Base-by-base conservation (phyloP, 1,140 invertebrate species). In the Drosophila elegans region DNA sequence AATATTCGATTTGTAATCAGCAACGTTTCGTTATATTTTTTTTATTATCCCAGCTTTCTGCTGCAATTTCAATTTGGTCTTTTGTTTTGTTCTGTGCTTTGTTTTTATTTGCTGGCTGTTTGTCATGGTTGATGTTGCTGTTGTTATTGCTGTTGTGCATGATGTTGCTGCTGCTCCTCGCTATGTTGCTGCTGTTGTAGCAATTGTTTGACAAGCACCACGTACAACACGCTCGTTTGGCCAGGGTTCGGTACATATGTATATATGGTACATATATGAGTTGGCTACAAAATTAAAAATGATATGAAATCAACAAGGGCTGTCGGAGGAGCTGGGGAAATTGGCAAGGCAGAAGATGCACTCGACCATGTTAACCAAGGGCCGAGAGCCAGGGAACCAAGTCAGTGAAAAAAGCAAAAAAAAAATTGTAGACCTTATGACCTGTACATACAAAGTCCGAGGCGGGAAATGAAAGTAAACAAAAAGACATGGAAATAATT, bases 261-360 rank as follows among this genome's bases (percentile, higher is more conserved):
- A n/a, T n/a, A n/a, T n/a, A n/a, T n/a, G n/a, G n/a, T n/a, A n/a
- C n/a, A 46, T 9, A 51, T 41, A 44, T 41, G 48, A 34, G 48
- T 41, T 46, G 46, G 75, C 53, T 69, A 21, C 59, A 68, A 80
- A 78, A 78, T 78, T 80, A 74, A 80, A 80, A 80, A 80, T 79
- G 55, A 80, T 79, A 80, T 71, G 75, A 64, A 74, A 80, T 68
- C 69, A 80, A 80, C 69, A 60, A 45, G 29, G 34, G 54, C 13
- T 32, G 42, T 16, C 25, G 27, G 4, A 25, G 29, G 12, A 48
- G 48, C 48, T 34, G 48, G 16, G 25, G 60, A 52, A 60, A 46
- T 59, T 36, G 44, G 29, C 44, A 39, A 36, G n/a, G 46, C 44
- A 42, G 56, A 62, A 77, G 60, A 72, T 41, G 60, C 49, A 59